Evolutionary conservation across 1,140 invertebrate genomes (phyloP), one percentile per base, ranked within the genome.

Genomic region (Bombus cullumanus): DNA sequence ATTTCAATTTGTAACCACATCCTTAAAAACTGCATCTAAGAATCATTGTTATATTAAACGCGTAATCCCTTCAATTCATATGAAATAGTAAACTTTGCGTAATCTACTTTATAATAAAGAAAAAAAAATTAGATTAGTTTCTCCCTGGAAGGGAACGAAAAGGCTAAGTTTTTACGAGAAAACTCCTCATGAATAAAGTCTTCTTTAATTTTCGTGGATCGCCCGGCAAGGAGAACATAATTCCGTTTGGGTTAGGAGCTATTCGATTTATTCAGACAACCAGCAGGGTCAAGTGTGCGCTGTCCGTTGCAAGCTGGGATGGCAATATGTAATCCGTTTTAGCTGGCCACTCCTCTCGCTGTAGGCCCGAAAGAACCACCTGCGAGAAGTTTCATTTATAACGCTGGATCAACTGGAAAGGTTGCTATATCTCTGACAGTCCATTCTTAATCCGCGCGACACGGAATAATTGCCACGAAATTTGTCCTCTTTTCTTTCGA

Each of bases 281-380:
- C 87, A 72, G 79, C 72, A 83, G 83, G 88, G 88, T 88, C 88
- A 89, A 89, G 88, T 87, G 86, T 86, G 88, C 75, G 84, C 85
- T 86, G 88, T 81, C 79, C 87, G 86, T 82, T 89, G 88, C 91
- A 86, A 81, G 80, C 88, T 88, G 80, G 89, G 89, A 88, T 88
- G 88, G 91, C 91, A 91, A 92, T 92, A 92, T 90, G 92, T 92
- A 93, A 93, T 93, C 92, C 92, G 92, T 88, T 93, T 89, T 89
- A 86, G 76, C 81, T 69, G n/a, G 66, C 43, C 47, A 39, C 83
- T 75, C 79, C 41, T 76, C 83, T 64, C 31, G 41, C 37, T 31
- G 47, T 81, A 59, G 79, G 59, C 69, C 81, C 22, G 62, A 74
- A 68, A 81, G 79, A 81, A 62, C 77, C 83, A 71, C 83, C 86